A percentile compares a stretch with the other conserved stretches of the same genome.
These are phyloP conservation scores for Tetheella fluctuosa DNA, from an alignment of 2,888 invertebrate genomes.

Conservation along the genomic window DNA sequence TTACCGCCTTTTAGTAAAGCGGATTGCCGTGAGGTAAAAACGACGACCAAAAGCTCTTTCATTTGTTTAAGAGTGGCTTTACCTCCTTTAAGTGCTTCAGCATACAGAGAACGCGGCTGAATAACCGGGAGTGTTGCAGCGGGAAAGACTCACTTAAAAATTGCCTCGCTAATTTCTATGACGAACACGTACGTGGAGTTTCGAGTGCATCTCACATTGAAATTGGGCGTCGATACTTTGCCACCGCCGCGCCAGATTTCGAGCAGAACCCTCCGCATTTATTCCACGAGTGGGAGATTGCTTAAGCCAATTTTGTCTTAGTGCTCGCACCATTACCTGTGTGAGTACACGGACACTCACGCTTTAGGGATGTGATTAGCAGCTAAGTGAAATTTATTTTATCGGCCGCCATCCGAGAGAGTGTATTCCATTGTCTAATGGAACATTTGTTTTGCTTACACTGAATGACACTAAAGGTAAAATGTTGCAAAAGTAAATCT, in stretches of 20 bases:
- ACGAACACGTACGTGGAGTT: slow-evolving; percentile 77
- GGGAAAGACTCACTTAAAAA: slow-evolving; percentile 79
- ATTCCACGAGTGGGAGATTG: slow-evolving; percentile 61
- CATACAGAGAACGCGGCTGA: slow-evolving; percentile 68
- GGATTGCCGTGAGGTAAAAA: slow-evolving; percentile 67
- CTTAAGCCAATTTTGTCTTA: slow-evolving; percentile 76
- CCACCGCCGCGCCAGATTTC: slow-evolving; percentile 35
- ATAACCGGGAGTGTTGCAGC: slow-evolving; percentile 78
- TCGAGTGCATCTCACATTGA: slow-evolving; percentile 63
- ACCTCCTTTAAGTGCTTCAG: slow-evolving; percentile 75
- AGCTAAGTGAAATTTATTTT: slow-evolving; percentile 75
- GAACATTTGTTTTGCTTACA: slow-evolving; percentile 57
- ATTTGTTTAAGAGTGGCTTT: slow-evolving; percentile 79
- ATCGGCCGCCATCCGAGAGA: slow-evolving; percentile 48
- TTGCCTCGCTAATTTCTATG: slow-evolving; percentile 78
- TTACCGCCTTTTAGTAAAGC: slow-evolving; percentile 74
- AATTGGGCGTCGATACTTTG: slow-evolving; percentile 50
- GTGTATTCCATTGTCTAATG: slow-evolving; percentile 61
- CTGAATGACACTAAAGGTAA: slow-evolving; percentile 40
- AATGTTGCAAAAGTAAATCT: slow-evolving; percentile 26
- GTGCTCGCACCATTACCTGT: slow-evolving; percentile 69
- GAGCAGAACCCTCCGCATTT: slow-evolving; percentile 43
- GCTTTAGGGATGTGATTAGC: slow-evolving; percentile 71
- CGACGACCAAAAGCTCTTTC: slow-evolving; percentile 73
- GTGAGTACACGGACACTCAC: slow-evolving; percentile 59